Conservation (phyloP, 2,797 vertebrate species). For the Catharus ustulatus region DNA sequence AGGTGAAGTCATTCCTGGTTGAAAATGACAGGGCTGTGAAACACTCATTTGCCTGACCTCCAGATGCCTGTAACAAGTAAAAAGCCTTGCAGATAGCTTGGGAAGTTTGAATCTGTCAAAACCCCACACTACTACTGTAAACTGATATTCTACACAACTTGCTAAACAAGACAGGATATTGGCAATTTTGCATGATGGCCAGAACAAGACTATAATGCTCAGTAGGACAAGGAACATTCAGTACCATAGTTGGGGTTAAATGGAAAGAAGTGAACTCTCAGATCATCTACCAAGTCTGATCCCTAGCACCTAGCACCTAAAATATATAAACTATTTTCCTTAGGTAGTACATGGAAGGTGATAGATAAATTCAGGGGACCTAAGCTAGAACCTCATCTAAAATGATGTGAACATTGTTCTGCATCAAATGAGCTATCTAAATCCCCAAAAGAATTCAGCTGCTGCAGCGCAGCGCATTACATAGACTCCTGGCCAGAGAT, state of each 20-base stretch:
- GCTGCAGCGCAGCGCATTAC: neutral
- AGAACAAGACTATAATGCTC: neutral
- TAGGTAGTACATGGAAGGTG: neutral
- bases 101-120: neutral
- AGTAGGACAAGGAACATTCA: neutral
- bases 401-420: neutral
- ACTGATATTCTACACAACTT: neutral
- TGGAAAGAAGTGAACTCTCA: neutral
- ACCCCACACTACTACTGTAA: neutral
- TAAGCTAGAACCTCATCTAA: neutral
- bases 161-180: neutral
- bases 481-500: neutral
- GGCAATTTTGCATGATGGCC: neutral
- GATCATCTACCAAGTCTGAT: neutral
- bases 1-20: rapidly evolving
- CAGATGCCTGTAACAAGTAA: neutral
- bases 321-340: neutral
- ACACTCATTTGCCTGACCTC: neutral
- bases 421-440: neutral
- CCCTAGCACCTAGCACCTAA: neutral
- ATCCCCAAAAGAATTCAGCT: neutral
- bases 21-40: neutral
- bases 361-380: neutral
- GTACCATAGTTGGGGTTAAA: neutral
- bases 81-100: neutral